Evolutionary conservation across 2,888 invertebrate species (phyloP), one percentile per base, ranked within the genome.

Genomic region (Barypeithes pellucidus): DNA sequence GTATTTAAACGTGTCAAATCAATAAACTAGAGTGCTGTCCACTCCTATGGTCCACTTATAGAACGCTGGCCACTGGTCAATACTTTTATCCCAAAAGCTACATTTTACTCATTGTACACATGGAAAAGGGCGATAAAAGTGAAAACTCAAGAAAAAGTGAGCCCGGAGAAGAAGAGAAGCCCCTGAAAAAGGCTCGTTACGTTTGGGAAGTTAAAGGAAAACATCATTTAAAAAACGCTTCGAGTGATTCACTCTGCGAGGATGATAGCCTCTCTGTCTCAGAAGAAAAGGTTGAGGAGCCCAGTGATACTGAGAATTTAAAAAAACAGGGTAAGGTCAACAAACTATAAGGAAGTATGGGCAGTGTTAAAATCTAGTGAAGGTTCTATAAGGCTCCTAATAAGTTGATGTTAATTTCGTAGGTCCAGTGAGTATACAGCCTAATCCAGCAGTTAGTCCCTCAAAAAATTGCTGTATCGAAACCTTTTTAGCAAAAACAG

Each of bases 131-230:
- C 52, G 67, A 72, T 47, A 73, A 68, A 61, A 54, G 62, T n/a
- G 65, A 52, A 18, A 39, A 60, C 16, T 22, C 45, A 2, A 43
- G 61, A 41, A 57, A 68, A 57, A 59, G 86, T 85, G 88, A 88
- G 85, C 87, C 83, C 77, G 82, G 84, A 81, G 88, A 88, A 77
- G 85, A 87, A 70, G 89, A 89, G 80, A 88, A 90, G 85, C 91
- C 91, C 81, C 87, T 90, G 78, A 91, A 91, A 84, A 91, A 91
- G 85, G 91, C 91, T 72, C 87, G 89, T 80, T 91, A 89, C 85
- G 88, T 90, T 67, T 91, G 91, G 91, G 90, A 91, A 87, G 89
- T 91, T 73, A 91, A 91, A 85, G 91, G 91, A 62, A 86, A 89
- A 87, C 88, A 90, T 82, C 90, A 90, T 82, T 84, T 90, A 77